Evolutionary conservation across 2,797 vertebrate species (phyloP), one percentile per base, ranked within the genome.

Genomic region (Labeo calbasu): DNA sequence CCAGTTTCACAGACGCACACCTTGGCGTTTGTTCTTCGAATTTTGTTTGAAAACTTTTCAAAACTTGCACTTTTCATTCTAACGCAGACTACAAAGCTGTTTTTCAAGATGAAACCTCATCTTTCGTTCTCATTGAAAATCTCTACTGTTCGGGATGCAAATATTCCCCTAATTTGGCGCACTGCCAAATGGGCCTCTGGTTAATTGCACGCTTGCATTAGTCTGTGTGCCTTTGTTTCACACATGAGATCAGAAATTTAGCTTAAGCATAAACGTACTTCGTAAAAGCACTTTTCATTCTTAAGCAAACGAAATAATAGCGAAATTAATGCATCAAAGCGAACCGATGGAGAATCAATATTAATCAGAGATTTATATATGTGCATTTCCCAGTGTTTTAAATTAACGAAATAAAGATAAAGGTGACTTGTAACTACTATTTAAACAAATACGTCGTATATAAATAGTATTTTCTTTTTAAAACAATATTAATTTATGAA

Each of bases 201-300:
- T 80, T 83, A 83, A 83, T 83, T 79, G 77, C 81, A 59, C 65
- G 61, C 61, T 32, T 82, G 73, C 69, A 75, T 57, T 51, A 70
- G 69, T 69, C 77, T 25, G 81, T 40, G 76, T 71, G 79, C 9
- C 69, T 86, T 83, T 86, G 81, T 86, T 79, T 86, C 85, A 75
- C 46, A 46, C 19, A 63, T 21, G 23, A 50, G 57, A 59, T 48
- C 66, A 32, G 48, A 65, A 53, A 79, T 65, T 2, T 23, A 51
- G 4, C 43, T 84, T 43, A 40, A 61, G n/a, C n/a, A 66, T 59
- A 53, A 32, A 76, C 10, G 46, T 32, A 46, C 55, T 84, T 79
- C 46, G 50, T 25, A 51, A 13, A 25, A 28, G 32, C n/a, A 63
- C 32, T 19, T 55, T 53, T 61, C 23, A 78, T 63, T 65, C 7